Conservation (phyloP, 2,888 invertebrate species). For the Schizotus pectinicornis region DNA sequence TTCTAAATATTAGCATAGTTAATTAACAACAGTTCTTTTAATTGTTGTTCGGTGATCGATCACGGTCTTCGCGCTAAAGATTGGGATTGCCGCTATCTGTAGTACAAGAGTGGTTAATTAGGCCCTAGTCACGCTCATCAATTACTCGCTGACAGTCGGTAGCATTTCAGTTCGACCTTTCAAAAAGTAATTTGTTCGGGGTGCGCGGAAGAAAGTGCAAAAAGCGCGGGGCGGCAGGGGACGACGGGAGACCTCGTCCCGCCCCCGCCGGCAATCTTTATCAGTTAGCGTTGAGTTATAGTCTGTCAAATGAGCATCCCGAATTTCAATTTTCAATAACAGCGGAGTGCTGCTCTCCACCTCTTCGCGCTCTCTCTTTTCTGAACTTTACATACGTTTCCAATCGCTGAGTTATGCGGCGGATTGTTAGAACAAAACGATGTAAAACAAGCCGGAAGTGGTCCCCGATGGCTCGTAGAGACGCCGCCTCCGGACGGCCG, state of each 20-base stretch:
- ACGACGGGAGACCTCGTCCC: conserved; percentile 21
- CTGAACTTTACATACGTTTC: conserved; percentile 46
- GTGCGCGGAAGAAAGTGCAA: conserved; percentile 41
- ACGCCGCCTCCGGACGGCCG: conserved; percentile 40
- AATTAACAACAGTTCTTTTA: too few relatives aligned
- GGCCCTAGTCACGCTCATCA: conserved; percentile 29
- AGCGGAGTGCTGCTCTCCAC: conserved; percentile 46
- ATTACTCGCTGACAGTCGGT: conserved; percentile 30
- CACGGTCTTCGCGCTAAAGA: too few relatives aligned
- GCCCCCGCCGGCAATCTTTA: conserved; percentile 44
- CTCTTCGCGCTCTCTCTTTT: conserved; percentile 20
- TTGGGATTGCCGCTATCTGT: conserved; percentile 14
- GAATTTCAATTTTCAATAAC: conserved; percentile 60
- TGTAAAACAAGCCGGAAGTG: conserved; percentile 61
- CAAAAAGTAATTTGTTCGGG: conserved; percentile 47
- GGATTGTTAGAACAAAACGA: conserved; percentile 63
- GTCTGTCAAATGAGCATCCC: conserved; percentile 53
- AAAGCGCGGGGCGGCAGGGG: conserved; percentile 27
- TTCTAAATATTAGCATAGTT: too few relatives aligned
- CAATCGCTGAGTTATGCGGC: conserved; percentile 54
- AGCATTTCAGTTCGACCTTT: conserved; percentile 26
- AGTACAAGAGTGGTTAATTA: conserved; percentile 26
- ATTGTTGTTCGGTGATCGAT: too few relatives aligned
- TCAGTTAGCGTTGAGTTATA: conserved; percentile 55
- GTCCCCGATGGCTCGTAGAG: conserved; percentile 54